Base-by-base conservation (phyloP, 1,140 invertebrate species). In the Mizuhopecten yessoensis region DNA sequence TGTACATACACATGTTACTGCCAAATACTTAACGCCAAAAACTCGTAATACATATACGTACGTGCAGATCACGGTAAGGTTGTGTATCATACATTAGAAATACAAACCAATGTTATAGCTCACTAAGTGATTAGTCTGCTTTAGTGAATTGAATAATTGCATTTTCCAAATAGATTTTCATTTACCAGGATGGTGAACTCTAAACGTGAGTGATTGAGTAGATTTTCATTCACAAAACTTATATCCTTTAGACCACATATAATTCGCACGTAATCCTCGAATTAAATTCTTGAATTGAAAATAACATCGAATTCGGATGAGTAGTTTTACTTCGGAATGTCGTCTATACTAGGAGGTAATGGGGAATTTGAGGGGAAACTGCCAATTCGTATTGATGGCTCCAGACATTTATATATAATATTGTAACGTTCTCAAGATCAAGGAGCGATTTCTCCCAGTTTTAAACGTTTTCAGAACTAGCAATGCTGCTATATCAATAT, bases 221-320 rank as follows among this genome's bases (percentile, higher is more conserved):
- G 57, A 29, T 75, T 75, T 75, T 75, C 57, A 75, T 75, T 75
- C 57, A 75, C 29, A 75, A 75, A 75, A 75, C n/a, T n/a, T 13
- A 75, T 29, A 29, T 29, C 23, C 3, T 29, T n/a, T 7, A 29
- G 23, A 75, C 29, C 23, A n/a, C 5, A 11, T 75, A 75, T 29
- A 29, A 1, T 29, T n/a, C 23, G 29, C 57, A 75, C 57, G 57
- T 75, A 75, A 75, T n/a, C 36, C 57, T 75, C 57, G 5, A 75
- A 75, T 39, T 75, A 29, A 29, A 75, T 75, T 39, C 36, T 39
- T 75, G 57, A n/a, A 45, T 45, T 45, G 17, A 45, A 45, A 45
- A 45, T 39, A 7, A 49, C 45, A 75, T 17, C 2, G n/a, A 29
- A 75, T 75, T 75, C 29, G 57, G 29, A 75, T 75, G 57, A 75